Evolutionary conservation across 2,113 vertebrate genomes (phyloP).

Genomic region (Eublepharis macularius): DNA sequence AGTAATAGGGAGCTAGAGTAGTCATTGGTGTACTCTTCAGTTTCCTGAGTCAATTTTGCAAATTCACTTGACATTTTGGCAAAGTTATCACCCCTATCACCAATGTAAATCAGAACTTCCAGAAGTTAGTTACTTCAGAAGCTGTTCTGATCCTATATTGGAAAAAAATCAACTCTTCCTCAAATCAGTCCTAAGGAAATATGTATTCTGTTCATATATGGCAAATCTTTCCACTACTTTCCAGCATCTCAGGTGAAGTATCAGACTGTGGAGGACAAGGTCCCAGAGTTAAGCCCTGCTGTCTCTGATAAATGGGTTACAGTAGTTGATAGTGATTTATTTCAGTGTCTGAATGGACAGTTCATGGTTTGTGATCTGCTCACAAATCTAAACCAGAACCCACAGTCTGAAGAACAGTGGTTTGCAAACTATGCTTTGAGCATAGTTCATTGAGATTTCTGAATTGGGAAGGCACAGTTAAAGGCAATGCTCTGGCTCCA

Average conservation of each 20-base stretch:
- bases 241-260: not conserved
- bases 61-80: not conserved
- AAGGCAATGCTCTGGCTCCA: not conserved
- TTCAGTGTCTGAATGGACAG: not conserved
- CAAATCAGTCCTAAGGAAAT: not conserved
- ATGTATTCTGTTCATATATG: not conserved
- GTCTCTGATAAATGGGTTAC: not conserved
- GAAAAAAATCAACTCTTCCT: not conserved
- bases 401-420: not conserved
- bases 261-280: not conserved
- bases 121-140: not conserved
- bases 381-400: not conserved
- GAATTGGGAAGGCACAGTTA: not conserved
- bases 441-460: not conserved
- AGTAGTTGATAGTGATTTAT: not conserved
- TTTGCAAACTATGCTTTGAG: not conserved
- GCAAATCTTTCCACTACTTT: not conserved
- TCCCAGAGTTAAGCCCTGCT: not conserved
- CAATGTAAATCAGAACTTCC: not conserved
- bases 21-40: not conserved
- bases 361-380: not conserved
- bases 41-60: conserved; percentile 29
- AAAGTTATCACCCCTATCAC: not conserved
- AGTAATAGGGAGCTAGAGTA: fast-evolving
- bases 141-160: not conserved